Conservation (phyloP, 2,797 vertebrate genomes). For the Amblyopsis hoosieri region DNA sequence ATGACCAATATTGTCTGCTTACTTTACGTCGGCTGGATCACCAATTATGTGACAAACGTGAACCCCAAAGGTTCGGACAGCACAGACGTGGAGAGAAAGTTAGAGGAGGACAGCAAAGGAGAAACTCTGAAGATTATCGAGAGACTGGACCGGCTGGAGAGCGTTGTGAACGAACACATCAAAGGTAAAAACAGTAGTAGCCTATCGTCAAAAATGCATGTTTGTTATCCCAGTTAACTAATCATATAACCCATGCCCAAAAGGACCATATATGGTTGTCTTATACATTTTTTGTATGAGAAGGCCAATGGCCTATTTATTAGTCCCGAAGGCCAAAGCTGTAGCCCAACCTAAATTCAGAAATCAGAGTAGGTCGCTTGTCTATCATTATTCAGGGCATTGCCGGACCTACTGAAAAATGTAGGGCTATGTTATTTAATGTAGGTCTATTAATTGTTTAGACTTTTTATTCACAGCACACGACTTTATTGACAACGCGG, state of each 20-base stretch:
- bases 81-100: constrained; percentile 82
- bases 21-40: constrained; percentile 96
- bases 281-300: constrained; percentile 34
- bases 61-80: constrained; percentile 85
- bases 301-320: constrained; percentile 35
- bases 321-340: constrained; percentile 26
- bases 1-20: constrained; percentile 98
- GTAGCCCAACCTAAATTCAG: constrained; percentile 45
- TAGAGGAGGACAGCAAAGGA: constrained; percentile 90
- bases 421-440: too few relatives aligned
- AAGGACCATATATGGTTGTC: too few relatives aligned
- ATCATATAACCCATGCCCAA: too few relatives aligned
- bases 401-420: constrained; percentile 11
- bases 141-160: constrained; percentile 93
- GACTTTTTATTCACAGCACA: too few relatives aligned
- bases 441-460: too few relatives aligned
- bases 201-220: background rate
- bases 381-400: constrained; percentile 24
- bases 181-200: constrained; percentile 84
- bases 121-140: constrained; percentile 93
- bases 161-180: constrained; percentile 95
- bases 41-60: constrained; percentile 91
- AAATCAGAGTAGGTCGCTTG: constrained; percentile 48
- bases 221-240: too few relatives aligned
- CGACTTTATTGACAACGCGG: too few relatives aligned